Percentiles rank a stretch among this genome's conserved stretches.
phyloP scores from a whole-genome alignment of 2,113 vertebrate species.

The Podarcis muralis region DNA sequence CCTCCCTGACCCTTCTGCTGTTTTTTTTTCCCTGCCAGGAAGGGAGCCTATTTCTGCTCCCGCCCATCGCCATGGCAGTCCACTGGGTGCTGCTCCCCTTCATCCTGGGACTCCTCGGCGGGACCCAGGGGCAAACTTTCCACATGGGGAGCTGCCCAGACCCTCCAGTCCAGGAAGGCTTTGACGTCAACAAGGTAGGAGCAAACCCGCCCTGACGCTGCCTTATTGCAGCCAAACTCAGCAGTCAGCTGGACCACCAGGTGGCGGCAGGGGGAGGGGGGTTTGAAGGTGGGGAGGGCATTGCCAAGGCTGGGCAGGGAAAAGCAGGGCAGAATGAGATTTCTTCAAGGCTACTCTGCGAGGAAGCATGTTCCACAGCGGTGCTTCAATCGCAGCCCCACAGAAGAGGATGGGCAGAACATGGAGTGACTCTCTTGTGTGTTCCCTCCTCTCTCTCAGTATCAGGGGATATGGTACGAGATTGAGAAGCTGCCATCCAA shows the following conservation, averaged over 20 bases:
- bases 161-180: conserved; percentile 82
- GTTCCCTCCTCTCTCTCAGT: conserved; percentile 71
- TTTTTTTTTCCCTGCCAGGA: background rate
- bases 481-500: conserved; percentile 80
- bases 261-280: too few relatives aligned
- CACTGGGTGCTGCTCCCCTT: background rate
- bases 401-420: background rate
- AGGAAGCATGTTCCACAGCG: too few relatives aligned
- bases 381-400: background rate
- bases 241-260: background rate
- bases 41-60: background rate
- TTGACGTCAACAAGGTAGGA: conserved; percentile 83
- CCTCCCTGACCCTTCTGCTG: background rate
- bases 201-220: background rate
- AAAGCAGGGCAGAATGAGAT: too few relatives aligned
- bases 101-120: conserved; percentile 50
- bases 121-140: conserved; percentile 78
- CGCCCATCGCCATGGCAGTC: conserved; percentile 44
- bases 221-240: accelerated
- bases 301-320: background rate
- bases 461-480: conserved; percentile 86
- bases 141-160: conserved; percentile 85
- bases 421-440: accelerated
- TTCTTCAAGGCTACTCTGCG: too few relatives aligned
- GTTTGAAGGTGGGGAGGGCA: background rate